Conservation (phyloP, 2,888 invertebrate species). For the Drosophila pegasa region DNA sequence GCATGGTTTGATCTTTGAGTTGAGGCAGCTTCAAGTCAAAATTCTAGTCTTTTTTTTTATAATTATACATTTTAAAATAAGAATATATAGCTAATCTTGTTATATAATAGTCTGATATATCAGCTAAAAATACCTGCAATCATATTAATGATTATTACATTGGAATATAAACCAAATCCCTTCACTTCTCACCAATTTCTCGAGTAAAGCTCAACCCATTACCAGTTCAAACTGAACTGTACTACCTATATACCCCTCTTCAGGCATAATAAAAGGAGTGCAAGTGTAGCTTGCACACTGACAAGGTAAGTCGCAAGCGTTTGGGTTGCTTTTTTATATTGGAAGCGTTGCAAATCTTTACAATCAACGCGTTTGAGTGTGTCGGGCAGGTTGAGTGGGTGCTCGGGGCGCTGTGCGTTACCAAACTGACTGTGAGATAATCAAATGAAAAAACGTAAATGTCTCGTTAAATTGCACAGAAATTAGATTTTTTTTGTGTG, state of each 20-base stretch:
- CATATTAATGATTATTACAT: no score
- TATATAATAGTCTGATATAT: no score
- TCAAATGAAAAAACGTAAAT: conserved; percentile 83
- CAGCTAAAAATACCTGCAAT: no score
- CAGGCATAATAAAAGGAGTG: conserved; percentile 24
- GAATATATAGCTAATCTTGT: no score
- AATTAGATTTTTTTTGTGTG: conserved; percentile 79
- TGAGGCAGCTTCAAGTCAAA: not conserved
- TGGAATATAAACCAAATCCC: not conserved
- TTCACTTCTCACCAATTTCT: not conserved
- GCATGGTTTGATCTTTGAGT: not conserved
- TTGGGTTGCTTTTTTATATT: conserved; percentile 36
- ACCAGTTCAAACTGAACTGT: not conserved
- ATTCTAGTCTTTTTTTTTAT: not conserved
- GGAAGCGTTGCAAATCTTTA: conserved; percentile 61
- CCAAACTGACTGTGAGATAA: conserved; percentile 81
- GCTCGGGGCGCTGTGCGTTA: conserved; percentile 37
- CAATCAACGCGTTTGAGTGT: conserved; percentile 62
- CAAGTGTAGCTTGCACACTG: conserved; percentile 42
- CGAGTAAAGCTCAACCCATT: not conserved
- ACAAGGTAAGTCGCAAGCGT: conserved; percentile 59
- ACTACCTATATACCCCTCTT: not conserved
- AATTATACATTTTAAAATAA: not conserved
- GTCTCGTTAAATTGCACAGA: conserved; percentile 83
- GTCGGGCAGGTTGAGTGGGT: conserved; percentile 10